Percentiles rank a stretch among this genome's conserved stretches.
Evolutionary conservation across 2,888 invertebrate genomes (phyloP).

Genomic region (Archips crataeganus): DNA sequence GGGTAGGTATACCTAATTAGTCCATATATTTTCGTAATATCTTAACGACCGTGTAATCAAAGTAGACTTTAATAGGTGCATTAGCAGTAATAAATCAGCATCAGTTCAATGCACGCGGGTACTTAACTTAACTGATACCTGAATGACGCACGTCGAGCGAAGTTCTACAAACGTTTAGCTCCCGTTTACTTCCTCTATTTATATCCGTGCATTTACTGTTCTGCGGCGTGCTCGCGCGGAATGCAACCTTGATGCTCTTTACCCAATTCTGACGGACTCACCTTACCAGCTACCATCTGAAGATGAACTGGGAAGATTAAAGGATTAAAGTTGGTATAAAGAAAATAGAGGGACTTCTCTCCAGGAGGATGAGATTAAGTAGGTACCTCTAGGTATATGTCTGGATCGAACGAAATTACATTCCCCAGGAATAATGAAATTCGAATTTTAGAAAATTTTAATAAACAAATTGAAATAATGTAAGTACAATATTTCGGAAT

Average conservation of each 20-base stretch:
- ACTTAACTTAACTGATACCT: conserved; percentile 48
- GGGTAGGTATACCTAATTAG: conserved; percentile 1
- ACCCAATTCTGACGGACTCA: conserved; percentile 23
- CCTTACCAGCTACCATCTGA: background rate
- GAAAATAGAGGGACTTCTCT: too few species aligned
- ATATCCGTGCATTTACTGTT: conserved; percentile 71
- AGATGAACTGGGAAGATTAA: background rate
- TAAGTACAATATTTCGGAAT: too few species aligned
- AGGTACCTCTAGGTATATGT: too few species aligned
- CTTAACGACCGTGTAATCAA: conserved; percentile 10
- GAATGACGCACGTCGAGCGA: conserved; percentile 57
- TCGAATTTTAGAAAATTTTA: too few species aligned
- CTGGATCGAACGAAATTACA: too few species aligned
- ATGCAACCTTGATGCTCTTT: conserved; percentile 41
- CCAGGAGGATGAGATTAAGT: too few species aligned
- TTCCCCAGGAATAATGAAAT: too few species aligned
- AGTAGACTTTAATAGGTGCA: conserved; percentile 9
- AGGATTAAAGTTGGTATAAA: background rate
- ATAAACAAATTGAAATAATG: too few species aligned
- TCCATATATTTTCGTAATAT: conserved; percentile 13
- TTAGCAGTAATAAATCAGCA: conserved; percentile 22
- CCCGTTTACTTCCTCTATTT: conserved; percentile 68
- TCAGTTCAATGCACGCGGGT: conserved; percentile 26
- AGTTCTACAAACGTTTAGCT: conserved; percentile 62
- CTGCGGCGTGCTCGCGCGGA: conserved; percentile 10